Base-by-base conservation (phyloP, 2,113 vertebrate species). In the Ellobius talpinus region DNA sequence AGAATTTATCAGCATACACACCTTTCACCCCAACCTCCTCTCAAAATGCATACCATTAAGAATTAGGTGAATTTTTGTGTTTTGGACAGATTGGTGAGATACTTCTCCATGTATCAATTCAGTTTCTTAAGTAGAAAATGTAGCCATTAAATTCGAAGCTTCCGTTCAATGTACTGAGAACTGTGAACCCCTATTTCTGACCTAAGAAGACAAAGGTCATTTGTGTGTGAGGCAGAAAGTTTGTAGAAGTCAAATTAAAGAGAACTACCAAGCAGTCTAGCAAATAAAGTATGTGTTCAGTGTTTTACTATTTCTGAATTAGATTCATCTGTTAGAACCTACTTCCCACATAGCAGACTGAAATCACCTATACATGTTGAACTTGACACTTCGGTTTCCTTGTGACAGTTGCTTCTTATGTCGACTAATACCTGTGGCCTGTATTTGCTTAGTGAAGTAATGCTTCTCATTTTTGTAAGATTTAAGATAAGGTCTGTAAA, bases 321-420 rank as follows among this genome's bases (percentile, higher is more conserved):
- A 3, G 7, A 55, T 4, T 89, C 26, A 33, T 50, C 7, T n/a
- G 88, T 31, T 1, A 24, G 29, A 3, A 0, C 6, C 52, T 7
- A 2, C 19, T 86, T 85, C 31, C 29, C 8, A 42, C 0, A 6
- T 1, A 45, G 6, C 29, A 50, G n/a, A 10, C 23, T 21, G 4
- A 31, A 2, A 66, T 90, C 11, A 13, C 58, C 17, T 39, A 0
- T 21, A 3, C 9, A 24, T 19, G 0, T 21, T 74, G 42, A 65
- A 16, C 2, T 26, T 7, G 4, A 0, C 1, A 0, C 1, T 2
- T 68, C 11, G 39, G 1, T 65, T 55, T 70, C 3, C 7, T 7
- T 39, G 4, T 12, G 1, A 5, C 47, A 39, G 0, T 33, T 39
- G 0, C 31, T 78, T 85, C 36, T 10, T 87, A 3, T 66, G 2